A percentile compares a stretch with the other conserved stretches of the same genome.
phyloP scores from a whole-genome alignment of 2,888 invertebrate genomes.

The Limnephilus rhombicus region DNA sequence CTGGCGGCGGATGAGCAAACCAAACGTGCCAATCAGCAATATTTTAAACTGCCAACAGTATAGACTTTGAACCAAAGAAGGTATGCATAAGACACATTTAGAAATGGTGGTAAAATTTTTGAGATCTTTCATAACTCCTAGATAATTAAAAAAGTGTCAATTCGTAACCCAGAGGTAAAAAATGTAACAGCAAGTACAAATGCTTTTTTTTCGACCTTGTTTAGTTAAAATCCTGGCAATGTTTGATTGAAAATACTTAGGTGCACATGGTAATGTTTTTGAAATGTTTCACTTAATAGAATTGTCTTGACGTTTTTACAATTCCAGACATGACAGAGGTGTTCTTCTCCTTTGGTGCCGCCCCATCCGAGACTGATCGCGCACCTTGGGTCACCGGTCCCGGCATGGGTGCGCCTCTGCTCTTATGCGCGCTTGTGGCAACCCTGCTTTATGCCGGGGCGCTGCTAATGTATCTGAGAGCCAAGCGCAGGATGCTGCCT shows the following conservation, averaged over 20 bases:
- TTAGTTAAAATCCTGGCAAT: background rate
- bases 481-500: conserved; percentile 17
- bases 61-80: no score
- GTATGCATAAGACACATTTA: no score
- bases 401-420: conserved; percentile 53
- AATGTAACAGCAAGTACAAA: no score
- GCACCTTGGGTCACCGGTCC: conserved; percentile 70
- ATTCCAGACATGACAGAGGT: conserved; percentile 62
- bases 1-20: no score
- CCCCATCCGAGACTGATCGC: conserved; percentile 33
- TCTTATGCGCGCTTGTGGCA: conserved; percentile 55
- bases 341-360: conserved; percentile 67
- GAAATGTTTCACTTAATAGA: background rate
- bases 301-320: background rate
- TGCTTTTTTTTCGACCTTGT: no score
- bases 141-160: no score
- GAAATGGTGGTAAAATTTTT: no score
- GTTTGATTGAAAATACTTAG: no score
- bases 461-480: conserved; percentile 53
- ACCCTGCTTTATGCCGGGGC: conserved; percentile 56
- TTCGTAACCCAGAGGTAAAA: no score
- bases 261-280: background rate
- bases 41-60: no score
- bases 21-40: no score
- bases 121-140: no score